Percentiles rank a stretch among this genome's conserved stretches.
phyloP scores from a whole-genome alignment of 2,113 vertebrate species.

The Tychaedon coryphoeus region DNA sequence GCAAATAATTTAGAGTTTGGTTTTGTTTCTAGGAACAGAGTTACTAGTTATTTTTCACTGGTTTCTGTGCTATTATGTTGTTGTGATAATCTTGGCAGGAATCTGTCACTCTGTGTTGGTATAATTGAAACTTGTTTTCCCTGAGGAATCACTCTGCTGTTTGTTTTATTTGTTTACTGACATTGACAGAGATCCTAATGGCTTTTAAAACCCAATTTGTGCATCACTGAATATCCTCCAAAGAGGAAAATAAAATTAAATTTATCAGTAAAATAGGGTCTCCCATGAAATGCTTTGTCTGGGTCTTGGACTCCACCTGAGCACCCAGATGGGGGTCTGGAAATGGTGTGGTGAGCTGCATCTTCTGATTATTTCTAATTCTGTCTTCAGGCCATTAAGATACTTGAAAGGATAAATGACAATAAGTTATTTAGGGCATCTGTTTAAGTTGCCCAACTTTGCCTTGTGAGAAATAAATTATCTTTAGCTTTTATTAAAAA shows the following conservation, averaged over 20 bases:
- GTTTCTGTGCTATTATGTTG: constrained; percentile 56
- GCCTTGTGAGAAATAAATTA: constrained; percentile 9
- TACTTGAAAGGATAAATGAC: not conserved
- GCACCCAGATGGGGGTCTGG: not conserved
- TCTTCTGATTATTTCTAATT: not conserved
- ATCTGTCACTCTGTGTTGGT: constrained; percentile 59
- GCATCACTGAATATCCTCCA: constrained; percentile 64
- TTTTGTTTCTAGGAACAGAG: constrained; percentile 18
- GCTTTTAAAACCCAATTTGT: constrained; percentile 72
- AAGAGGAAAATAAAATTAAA: constrained; percentile 65
- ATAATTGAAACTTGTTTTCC: constrained; percentile 72
- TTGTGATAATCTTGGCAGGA: constrained; percentile 67
- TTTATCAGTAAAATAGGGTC: constrained; percentile 50
- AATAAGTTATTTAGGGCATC: not conserved
- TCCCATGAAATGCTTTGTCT: not conserved
- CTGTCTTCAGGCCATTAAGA: not conserved
- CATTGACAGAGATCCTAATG: constrained; percentile 71
- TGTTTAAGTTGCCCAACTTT: not conserved
- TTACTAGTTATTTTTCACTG: constrained; percentile 55
- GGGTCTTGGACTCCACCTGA: not conserved
- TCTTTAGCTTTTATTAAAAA: constrained; percentile 1
- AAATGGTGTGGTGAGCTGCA: not conserved
- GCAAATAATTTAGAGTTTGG: not conserved
- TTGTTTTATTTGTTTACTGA: constrained; percentile 73
- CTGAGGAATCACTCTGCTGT: constrained; percentile 61